Evolutionary conservation across 2,113 vertebrate genomes (phyloP).

Genomic region (Ageneiosus marmoratus): DNA sequence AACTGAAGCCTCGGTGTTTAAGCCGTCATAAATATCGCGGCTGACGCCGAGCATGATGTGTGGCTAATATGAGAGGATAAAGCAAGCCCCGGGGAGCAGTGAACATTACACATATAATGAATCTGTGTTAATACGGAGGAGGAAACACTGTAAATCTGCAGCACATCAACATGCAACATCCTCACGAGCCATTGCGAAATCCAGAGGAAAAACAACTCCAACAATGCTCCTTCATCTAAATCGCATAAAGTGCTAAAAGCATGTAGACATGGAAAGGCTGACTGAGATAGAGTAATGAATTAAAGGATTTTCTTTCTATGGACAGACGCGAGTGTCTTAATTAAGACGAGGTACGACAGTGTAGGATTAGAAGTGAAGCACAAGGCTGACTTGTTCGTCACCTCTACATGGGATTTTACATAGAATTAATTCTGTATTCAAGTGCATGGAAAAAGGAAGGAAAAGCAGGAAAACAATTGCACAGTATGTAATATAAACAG

Average conservation of each 20-base stretch:
- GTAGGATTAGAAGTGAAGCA: slow-evolving; percentile 43
- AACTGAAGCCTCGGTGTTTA: slow-evolving; percentile 22
- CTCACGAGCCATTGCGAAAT: slow-evolving; percentile 5
- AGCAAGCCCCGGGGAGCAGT: slow-evolving; percentile 45
- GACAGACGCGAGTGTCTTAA: slow-evolving; percentile 51
- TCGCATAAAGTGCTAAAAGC: slow-evolving; percentile 38
- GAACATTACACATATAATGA: slow-evolving; percentile 49
- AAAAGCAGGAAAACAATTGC: not conserved
- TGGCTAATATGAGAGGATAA: slow-evolving; percentile 29
- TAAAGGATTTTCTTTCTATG: slow-evolving; percentile 48
- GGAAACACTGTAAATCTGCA: slow-evolving; percentile 39
- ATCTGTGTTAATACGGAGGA: slow-evolving; percentile 44
- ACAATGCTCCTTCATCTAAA: slow-evolving; percentile 20
- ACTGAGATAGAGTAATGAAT: slow-evolving; percentile 30
- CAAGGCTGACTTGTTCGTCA: not conserved
- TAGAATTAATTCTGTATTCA: not conserved
- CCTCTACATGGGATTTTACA: slow-evolving; percentile 7
- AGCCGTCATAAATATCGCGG: slow-evolving; percentile 3
- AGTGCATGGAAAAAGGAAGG: not conserved
- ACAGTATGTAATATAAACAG: not conserved
- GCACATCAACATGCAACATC: slow-evolving; percentile 24
- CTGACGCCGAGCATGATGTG: slow-evolving; percentile 58
- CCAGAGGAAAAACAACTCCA: not conserved
- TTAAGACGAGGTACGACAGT: slow-evolving; percentile 51
- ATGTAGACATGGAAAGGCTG: slow-evolving; percentile 15